Base-by-base conservation (phyloP, 2,113 vertebrate species). In the Hypocryptadius cinnamomeus region DNA sequence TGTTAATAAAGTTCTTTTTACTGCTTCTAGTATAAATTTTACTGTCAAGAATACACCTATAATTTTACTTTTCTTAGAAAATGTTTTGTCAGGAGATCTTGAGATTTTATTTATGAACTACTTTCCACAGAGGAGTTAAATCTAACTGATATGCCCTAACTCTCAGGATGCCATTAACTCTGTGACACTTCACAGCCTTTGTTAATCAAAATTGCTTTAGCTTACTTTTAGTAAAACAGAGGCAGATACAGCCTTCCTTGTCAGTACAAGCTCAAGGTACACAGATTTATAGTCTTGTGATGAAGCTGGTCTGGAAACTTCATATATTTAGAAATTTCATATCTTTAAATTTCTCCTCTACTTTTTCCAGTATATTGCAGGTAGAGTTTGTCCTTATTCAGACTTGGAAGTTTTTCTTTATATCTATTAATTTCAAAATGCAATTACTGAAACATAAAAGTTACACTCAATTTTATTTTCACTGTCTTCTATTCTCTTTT, bases 1-100 rank as follows among this genome's bases (percentile, higher is more conserved):
- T 95, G 85, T 91, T 96, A 96, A 96, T 96, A 85, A 96, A 96
- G 89, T 96, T 95, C 76, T 95, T 96, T 95, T 95, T 91, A 95
- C 90, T 88, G 68, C 78, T 89, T 96, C 91, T 74, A 65, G 53
- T 86, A 95, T 96, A 95, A 95, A 97, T 97, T 96, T 95, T 74
- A 89, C 92, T 95, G 96, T 82, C 96, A 97, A 70, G 37, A n/a
- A 51, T 73, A 81, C 39, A 94, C 35, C 91, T 96, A 94, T 92
- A 97, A 96, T 97, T 96, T 96, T 90, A 94, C 91, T 76, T 96
- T 96, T 97, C 93, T 96, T 33, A 92, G 85, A 94, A 97, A 97
- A 94, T 94, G 79, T 94, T 97, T 97, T 97, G 94, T 97, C 95
- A 97, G 92, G 83, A 89, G 82, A 95, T 73, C 76, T 63, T 88